Evolutionary conservation across 2,113 vertebrate species (phyloP).

Genomic region (Ondatra zibethicus): DNA sequence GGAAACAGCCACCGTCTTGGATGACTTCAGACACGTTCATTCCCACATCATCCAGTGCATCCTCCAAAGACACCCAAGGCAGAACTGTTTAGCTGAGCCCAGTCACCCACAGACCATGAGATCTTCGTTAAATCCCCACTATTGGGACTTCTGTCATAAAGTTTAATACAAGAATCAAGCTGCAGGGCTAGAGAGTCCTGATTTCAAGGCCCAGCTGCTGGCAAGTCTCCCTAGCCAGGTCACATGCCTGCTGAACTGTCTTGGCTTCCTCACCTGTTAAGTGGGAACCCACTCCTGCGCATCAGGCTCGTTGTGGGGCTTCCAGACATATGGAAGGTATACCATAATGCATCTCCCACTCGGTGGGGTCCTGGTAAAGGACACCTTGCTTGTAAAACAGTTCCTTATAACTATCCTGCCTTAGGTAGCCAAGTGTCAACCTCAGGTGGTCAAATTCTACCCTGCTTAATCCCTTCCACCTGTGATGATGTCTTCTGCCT

Average conservation of each 20-base stretch:
- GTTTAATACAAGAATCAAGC: too few relatives aligned
- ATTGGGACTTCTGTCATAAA: not conserved
- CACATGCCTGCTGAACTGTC: not conserved
- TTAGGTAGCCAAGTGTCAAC: not conserved
- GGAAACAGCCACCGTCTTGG: not conserved
- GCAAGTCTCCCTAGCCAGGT: not conserved
- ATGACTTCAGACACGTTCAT: not conserved
- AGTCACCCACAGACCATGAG: not conserved
- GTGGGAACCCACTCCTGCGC: rapidly evolving
- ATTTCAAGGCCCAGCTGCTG: not conserved
- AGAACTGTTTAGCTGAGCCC: not conserved
- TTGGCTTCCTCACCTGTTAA: not conserved
- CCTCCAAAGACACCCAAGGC: not conserved
- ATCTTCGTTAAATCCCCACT: not conserved
- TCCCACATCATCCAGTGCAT: not conserved
- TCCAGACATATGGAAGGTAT: not conserved
- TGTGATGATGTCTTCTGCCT: not conserved
- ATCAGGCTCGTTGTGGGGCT: not conserved
- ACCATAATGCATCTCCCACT: not conserved
- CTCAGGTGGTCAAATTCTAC: not conserved
- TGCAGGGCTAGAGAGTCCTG: not conserved
- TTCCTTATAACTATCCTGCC: too few relatives aligned
- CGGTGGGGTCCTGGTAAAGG: not conserved
- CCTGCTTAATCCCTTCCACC: not conserved
- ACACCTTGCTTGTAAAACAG: too few relatives aligned